These are phyloP conservation scores for Drosophila chauvacae DNA, from an alignment of 1,140 invertebrate species.

Conservation along the genomic window DNA sequence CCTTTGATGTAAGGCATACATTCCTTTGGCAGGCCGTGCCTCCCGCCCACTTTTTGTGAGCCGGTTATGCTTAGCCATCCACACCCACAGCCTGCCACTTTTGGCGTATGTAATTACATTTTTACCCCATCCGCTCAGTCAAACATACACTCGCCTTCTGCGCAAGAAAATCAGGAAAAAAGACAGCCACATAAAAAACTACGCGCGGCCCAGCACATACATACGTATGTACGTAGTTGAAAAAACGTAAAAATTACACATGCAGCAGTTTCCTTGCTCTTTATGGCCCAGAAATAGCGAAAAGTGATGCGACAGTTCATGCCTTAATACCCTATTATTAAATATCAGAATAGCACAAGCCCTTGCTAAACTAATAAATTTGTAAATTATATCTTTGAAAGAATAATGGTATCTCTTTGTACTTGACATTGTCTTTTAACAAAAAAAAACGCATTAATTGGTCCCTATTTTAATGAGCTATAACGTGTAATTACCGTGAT, in stretches of 20 bases:
- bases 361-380: background rate
- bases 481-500: too few relatives aligned
- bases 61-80: slow-evolving; percentile 52
- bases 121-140: slow-evolving; percentile 50
- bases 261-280: slow-evolving; percentile 71
- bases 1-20: slow-evolving; percentile 79
- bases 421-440: background rate
- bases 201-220: slow-evolving; percentile 35
- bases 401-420: background rate
- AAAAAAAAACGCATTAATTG: background rate
- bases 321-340: slow-evolving; percentile 7
- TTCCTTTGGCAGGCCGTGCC: slow-evolving; percentile 51
- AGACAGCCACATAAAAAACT: slow-evolving; percentile 41
- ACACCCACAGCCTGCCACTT: slow-evolving; percentile 52
- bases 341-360: too few relatives aligned
- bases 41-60: slow-evolving; percentile 39
- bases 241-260: slow-evolving; percentile 77
- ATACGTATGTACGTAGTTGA: slow-evolving; percentile 32
- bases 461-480: too few relatives aligned
- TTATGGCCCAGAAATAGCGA: slow-evolving; percentile 30
- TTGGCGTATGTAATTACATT: slow-evolving; percentile 82
- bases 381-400: too few relatives aligned
- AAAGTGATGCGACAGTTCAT: background rate
- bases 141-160: slow-evolving; percentile 32
- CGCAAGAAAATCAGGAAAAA: slow-evolving; percentile 50